These are phyloP conservation scores for Aphis gossypii DNA, from an alignment of 1,140 invertebrate species.

Conservation along the genomic window DNA sequence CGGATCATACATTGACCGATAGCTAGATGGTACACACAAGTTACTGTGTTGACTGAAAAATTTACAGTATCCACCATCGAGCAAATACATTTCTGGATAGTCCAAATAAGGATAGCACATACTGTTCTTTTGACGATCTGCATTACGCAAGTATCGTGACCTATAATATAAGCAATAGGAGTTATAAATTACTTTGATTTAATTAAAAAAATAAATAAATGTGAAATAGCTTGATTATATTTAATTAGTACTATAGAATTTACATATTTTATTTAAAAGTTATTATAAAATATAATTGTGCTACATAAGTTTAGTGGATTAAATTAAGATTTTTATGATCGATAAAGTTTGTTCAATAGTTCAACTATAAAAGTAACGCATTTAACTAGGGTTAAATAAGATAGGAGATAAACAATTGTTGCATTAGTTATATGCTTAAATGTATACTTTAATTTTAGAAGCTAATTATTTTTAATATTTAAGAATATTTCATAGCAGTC, in stretches of 20 bases:
- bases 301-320: background rate
- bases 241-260: background rate
- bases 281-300: background rate
- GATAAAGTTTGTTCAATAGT: background rate
- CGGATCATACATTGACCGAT: slow-evolving; percentile 81
- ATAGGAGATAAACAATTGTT: too few species aligned
- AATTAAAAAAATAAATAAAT: background rate
- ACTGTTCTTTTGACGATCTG: slow-evolving; percentile 83
- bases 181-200: slow-evolving; percentile 48
- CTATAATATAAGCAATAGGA: slow-evolving; percentile 67
- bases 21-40: slow-evolving; percentile 79
- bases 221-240: background rate
- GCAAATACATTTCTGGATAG: slow-evolving; percentile 94
- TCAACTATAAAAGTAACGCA: too few species aligned
- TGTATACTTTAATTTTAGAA: too few species aligned
- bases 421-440: too few species aligned
- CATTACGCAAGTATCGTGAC: slow-evolving; percentile 82
- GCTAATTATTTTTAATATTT: too few species aligned
- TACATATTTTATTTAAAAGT: background rate
- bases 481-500: background rate
- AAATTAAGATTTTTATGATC: background rate
- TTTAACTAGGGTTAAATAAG: too few species aligned
- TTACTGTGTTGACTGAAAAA: slow-evolving; percentile 80
- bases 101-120: slow-evolving; percentile 85
- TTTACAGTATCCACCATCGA: slow-evolving; percentile 92